Base-by-base conservation (phyloP, 1,140 invertebrate genomes). In the Mizuhopecten yessoensis region DNA sequence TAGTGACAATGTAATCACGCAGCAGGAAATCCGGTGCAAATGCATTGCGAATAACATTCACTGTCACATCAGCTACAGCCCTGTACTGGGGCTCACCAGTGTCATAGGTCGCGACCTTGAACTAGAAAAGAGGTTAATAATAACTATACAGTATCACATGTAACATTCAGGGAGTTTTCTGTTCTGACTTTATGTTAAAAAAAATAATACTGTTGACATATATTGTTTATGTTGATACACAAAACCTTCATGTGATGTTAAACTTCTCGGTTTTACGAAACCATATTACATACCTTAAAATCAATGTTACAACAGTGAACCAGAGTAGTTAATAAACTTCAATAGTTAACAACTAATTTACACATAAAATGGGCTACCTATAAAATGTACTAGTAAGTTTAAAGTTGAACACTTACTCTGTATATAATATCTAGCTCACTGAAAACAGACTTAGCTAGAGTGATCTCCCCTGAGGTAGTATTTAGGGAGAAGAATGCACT, bases 391-490 rank as follows among this genome's bases (percentile, higher is more conserved):
- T 3, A 88, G 7, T 9, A 39, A 39, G 17, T 15, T 45, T 13
- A n/a, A 29, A 57, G 33, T 42, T 17, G 23, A n/a, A 42, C 39
- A 92, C 91, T 92, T 93, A 94, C 94, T 34, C 13, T 86, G 33
- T 93, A 95, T 5, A 34, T 45, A 33, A 57, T 34, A 45, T 90
- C 86, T 88, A 98, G 97, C 94, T 99, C 98, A 92, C 98, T 98
- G 0, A 98, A 97, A 36, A 99, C 96, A 90, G 98, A 98, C 91
- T 98, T 97, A 0, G 98, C 98, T 0, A 98, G 98, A 17, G 98
- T 98, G 1, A 99, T 96, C 0, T 98, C 97, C 0, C 99, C 99
- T 0, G 98, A 98, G 86, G 97, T 98, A 0, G 98, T 97, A 96
- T 99, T 98, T 49, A 99, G 98, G 1, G 98, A 97, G 96, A 99